Evolutionary conservation across 1,140 invertebrate species (phyloP), one percentile per base, ranked within the genome.

Genomic region (Heliconius hermathena): DNA sequence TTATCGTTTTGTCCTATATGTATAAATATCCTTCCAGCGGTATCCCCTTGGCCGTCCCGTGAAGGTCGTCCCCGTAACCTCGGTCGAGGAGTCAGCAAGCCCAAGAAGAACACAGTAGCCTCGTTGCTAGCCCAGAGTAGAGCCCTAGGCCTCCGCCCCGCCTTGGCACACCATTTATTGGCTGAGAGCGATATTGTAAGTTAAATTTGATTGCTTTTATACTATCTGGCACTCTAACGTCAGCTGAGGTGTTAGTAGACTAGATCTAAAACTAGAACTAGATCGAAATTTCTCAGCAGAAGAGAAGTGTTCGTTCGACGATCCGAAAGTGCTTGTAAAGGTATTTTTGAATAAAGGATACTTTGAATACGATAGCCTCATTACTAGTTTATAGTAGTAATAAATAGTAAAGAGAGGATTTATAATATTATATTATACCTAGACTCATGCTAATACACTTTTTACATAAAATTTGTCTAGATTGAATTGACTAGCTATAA

Each of bases 51-150:
- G 92, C 89, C 93, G 8, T 83, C 86, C 77, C 96, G 97, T 76
- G 97, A 98, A 88, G 97, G 97, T 5, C 90, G 97, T 49, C 97
- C 97, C 0, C 95, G 97, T 18, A 98, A 98, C 92, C 95, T 98
- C 11, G 97, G 97, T 11, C 95, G 97, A 4, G 97, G 97, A 1
- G 97, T 98, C 5, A 98, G 97, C 82, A 98, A 98, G 88, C 97
- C 97, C 38, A 98, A 98, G 95, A 98, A 98, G 94, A 98, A 98
- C 88, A 98, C 98, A 0, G 98, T 98, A 0, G 98, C 98, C 0
- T 98, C 97, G 33, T 91, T 98, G 41, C 92, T 98, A 33, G 97
- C 97, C 0, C 97, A 98, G 93, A 97, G 97, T 84, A 95, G 97
- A 83, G 97, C 97, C 1, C 95, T 98, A 26, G 97, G 97, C 2